These are phyloP conservation scores for Lasiurus borealis DNA, from an alignment of 2,113 vertebrate species.

Conservation along the genomic window DNA sequence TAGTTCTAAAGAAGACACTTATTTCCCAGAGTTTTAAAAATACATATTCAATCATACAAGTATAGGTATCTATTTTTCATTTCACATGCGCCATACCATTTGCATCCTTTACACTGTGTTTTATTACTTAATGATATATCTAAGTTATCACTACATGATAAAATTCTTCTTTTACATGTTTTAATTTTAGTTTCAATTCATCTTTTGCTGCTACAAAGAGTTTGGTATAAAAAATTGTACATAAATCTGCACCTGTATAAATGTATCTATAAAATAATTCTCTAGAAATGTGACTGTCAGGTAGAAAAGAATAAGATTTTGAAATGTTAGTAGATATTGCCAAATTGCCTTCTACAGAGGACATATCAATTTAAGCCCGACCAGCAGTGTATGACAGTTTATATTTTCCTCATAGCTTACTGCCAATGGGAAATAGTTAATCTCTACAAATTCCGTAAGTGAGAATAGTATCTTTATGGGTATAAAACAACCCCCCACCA, in stretches of 20 bases:
- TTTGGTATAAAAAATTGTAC: neutral
- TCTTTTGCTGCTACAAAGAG: neutral
- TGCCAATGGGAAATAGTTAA: neutral
- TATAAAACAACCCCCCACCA: neutral
- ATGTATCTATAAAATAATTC: neutral
- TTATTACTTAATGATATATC: neutral
- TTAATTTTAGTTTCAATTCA: neutral
- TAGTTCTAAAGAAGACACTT: neutral
- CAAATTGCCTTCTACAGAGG: neutral
- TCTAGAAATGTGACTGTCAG: neutral
- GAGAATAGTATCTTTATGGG: neutral
- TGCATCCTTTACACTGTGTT: neutral
- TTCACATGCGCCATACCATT: neutral
- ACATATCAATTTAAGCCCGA: neutral
- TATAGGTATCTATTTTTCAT: neutral
- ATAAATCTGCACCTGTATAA: neutral
- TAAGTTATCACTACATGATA: neutral
- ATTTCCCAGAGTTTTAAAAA: neutral
- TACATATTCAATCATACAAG: neutral
- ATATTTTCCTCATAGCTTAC: neutral
- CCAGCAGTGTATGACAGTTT: neutral
- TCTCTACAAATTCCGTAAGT: neutral
- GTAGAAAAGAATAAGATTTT: neutral
- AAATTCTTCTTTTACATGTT: neutral
- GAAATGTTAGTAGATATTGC: slow-evolving; percentile 17